These are phyloP conservation scores for Tetraneura akinire DNA, from an alignment of 1,140 invertebrate species.

Conservation along the genomic window DNA sequence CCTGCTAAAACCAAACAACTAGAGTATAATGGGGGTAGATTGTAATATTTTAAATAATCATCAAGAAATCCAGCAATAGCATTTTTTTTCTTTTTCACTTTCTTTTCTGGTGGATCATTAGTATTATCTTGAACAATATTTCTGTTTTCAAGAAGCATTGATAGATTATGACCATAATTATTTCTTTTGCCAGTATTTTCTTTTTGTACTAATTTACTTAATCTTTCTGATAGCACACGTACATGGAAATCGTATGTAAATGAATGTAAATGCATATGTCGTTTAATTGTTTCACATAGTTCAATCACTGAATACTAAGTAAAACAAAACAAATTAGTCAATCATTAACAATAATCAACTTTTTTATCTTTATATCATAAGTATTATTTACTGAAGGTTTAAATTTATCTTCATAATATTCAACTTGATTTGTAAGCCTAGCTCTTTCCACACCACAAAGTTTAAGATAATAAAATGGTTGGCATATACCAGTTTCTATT, in stretches of 20 bases:
- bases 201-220: constrained; percentile 15
- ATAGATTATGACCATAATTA: not conserved
- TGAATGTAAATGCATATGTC: constrained; percentile 79
- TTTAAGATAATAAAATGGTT: constrained; percentile 50
- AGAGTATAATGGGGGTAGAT: constrained; percentile 79
- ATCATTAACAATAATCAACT: not conserved
- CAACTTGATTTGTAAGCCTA: constrained; percentile 1
- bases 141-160: not conserved
- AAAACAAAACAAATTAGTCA: constrained; percentile 18
- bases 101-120: constrained; percentile 63
- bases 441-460: constrained; percentile 28
- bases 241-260: constrained; percentile 88
- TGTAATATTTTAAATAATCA: constrained; percentile 83
- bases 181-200: not conserved
- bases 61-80: constrained; percentile 78
- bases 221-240: constrained; percentile 57
- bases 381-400: constrained; percentile 51
- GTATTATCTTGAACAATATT: constrained; percentile 62
- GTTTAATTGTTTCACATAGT: constrained; percentile 76
- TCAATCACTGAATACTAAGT: constrained; percentile 72
- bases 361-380: not conserved
- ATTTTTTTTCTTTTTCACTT: constrained; percentile 64
- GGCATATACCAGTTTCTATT: constrained; percentile 24
- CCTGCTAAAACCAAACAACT: constrained; percentile 75
- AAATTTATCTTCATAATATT: constrained; percentile 19